Percentiles rank a stretch among this genome's conserved stretches.
Evolutionary conservation across 2,888 invertebrate genomes (phyloP).

Genomic region (Cheilosia pagana): DNA sequence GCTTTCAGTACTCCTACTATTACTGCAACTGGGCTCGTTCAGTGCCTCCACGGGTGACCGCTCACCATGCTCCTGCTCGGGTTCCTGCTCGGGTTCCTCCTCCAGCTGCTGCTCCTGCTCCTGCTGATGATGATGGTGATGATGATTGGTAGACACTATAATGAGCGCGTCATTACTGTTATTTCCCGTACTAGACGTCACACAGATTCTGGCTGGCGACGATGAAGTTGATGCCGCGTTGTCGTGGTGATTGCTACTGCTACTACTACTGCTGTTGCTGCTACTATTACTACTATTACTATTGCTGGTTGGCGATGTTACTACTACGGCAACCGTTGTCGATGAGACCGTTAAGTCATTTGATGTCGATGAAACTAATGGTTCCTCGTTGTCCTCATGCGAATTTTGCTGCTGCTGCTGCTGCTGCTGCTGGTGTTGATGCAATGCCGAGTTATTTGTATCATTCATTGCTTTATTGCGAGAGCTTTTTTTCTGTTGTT

Average conservation of each 20-base stretch:
- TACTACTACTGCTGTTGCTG: conserved; percentile 50
- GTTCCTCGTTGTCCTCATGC: conserved; percentile 78
- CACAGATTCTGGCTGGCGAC: conserved; percentile 67
- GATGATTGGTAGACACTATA: conserved; percentile 55
- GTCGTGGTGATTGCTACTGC: conserved; percentile 44
- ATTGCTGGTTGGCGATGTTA: conserved; percentile 66
- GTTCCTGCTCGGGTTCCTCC: conserved; percentile 19
- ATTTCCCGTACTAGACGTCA: conserved; percentile 68
- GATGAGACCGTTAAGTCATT: conserved; percentile 76
- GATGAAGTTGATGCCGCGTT: conserved; percentile 51
- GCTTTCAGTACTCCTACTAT: conserved; percentile 25
- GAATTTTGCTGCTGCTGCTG: conserved; percentile 70
- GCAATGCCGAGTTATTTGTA: conserved; percentile 76
- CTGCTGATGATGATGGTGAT: neutral
- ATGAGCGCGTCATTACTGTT: conserved; percentile 64
- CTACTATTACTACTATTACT: conserved; percentile 58
- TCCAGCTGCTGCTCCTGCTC: conserved; percentile 31
- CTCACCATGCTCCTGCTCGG: conserved; percentile 33
- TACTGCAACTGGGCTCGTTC: conserved; percentile 62
- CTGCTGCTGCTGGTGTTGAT: conserved; percentile 74
- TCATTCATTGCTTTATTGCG: conserved; percentile 78
- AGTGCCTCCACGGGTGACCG: conserved; percentile 28
- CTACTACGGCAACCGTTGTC: conserved; percentile 72
- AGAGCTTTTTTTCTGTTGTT: neutral
- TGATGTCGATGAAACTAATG: conserved; percentile 79